Base-by-base conservation (phyloP, 2,888 invertebrate genomes). In the Heliconius hortense region DNA sequence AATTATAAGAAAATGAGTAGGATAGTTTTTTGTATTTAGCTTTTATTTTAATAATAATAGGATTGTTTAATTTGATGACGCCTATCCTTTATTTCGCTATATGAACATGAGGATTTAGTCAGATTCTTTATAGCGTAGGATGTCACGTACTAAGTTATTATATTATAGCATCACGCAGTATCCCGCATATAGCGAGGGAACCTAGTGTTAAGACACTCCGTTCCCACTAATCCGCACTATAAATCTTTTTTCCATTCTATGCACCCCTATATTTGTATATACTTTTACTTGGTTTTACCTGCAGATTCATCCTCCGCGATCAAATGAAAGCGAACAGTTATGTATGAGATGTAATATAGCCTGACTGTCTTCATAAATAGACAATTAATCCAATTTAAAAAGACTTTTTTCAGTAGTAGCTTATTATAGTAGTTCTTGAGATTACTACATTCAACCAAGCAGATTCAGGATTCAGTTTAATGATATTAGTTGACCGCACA, bases 1-100 rank as follows among this genome's bases (percentile, higher is more conserved):
- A 62, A 64, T 74, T 75, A 80, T 43, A 67, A 24, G 64, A 53
- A 56, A 68, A 66, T 39, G 63, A 63, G 26, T 39, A 39, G 39
- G 24, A 63, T 35, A 15, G 8, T 60, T 60, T 35, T 70, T 70
- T 35, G 4, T 71, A 43, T n/a, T n/a, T 26, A n/a, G 31, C 56
- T 69, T 26, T 26, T 26, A 28, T 60, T 60, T 60, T 15, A 60
- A 15, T 60, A 60, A 60, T 24, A 60, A 60, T 26, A 7, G 26
- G 4, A 18, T 26, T 60, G 18, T 26, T 60, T 60, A 60, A 60
- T 60, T 4, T 15, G 59, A 13, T 60, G 11, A 53, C 53, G 53
- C 21, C 8, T 21, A 21, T 8, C 0, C 7, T 0, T 53, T 53
- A 7, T 21, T 53, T 53, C 53, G 53, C 48, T 1, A 48, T 5